phyloP scores from a whole-genome alignment of 1,140 invertebrate genomes.

The Mactra quadrangularis region DNA sequence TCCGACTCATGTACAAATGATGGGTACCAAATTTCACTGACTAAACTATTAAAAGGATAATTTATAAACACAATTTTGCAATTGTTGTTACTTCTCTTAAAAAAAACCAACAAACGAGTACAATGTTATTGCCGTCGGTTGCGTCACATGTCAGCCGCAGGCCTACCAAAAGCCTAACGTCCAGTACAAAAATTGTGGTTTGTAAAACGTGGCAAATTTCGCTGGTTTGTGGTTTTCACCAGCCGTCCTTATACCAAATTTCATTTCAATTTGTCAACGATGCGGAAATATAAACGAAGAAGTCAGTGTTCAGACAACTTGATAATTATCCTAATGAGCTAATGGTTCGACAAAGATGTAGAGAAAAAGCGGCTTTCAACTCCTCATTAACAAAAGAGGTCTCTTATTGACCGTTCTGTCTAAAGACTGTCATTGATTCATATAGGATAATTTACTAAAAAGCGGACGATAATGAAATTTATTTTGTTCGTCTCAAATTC shows the following conservation, averaged over 20 bases:
- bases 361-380: slow-evolving; percentile 7
- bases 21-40: too few relatives aligned
- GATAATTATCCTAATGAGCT: slow-evolving; percentile 47
- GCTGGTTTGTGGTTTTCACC: too few relatives aligned
- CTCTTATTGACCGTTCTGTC: neutral
- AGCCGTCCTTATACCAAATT: neutral
- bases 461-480: slow-evolving; percentile 57
- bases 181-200: too few relatives aligned
- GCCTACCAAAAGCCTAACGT: too few relatives aligned
- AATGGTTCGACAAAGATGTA: slow-evolving; percentile 42
- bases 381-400: slow-evolving; percentile 16
- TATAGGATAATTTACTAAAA: slow-evolving; percentile 62
- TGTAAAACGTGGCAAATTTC: too few relatives aligned
- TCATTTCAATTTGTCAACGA: neutral
- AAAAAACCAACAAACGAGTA: too few relatives aligned
- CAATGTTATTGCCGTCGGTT: too few relatives aligned
- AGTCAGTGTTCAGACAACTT: neutral
- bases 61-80: too few relatives aligned
- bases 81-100: too few relatives aligned
- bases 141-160: too few relatives aligned
- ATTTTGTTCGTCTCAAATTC: slow-evolving; percentile 54
- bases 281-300: neutral
- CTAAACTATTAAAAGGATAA: too few relatives aligned
- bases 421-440: slow-evolving; percentile 52
- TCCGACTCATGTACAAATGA: too few relatives aligned